Evolutionary conservation across 2,113 vertebrate genomes (phyloP).

Genomic region (Crypturellus undulatus): DNA sequence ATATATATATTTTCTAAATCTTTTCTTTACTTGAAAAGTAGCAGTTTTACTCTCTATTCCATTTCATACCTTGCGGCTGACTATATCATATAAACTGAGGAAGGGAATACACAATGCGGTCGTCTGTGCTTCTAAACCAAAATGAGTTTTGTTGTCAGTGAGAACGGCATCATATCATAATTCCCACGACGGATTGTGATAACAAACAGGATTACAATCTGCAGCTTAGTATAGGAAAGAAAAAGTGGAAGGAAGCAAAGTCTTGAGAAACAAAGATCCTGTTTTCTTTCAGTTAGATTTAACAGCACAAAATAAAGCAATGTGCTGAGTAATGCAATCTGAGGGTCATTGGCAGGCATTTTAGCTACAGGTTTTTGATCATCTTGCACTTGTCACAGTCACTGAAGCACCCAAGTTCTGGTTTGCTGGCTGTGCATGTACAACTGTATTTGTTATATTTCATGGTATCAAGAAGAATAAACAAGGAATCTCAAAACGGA

Average conservation of each 20-base stretch:
- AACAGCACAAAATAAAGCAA: not conserved
- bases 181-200: slow-evolving; percentile 36
- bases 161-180: slow-evolving; percentile 10
- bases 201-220: slow-evolving; percentile 54
- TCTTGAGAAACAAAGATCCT: slow-evolving; percentile 42
- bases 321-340: not conserved
- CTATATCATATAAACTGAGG: slow-evolving; percentile 24
- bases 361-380: not conserved
- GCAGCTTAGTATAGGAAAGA: not conserved
- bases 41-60: not conserved
- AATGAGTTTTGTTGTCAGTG: not conserved
- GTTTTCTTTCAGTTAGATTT: not conserved
- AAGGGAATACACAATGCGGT: slow-evolving; percentile 17
- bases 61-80: not conserved
- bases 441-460: not conserved
- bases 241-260: slow-evolving; percentile 54
- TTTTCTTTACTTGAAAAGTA: not conserved
- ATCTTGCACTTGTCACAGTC: not conserved
- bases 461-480: not conserved
- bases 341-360: not conserved
- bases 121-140: not conserved
- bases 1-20: not conserved
- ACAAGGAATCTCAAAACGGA: not conserved
- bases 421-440: not conserved
- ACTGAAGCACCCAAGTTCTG: not conserved